Conservation (phyloP, 2,797 vertebrate genomes). For the Agapornis canus region DNA sequence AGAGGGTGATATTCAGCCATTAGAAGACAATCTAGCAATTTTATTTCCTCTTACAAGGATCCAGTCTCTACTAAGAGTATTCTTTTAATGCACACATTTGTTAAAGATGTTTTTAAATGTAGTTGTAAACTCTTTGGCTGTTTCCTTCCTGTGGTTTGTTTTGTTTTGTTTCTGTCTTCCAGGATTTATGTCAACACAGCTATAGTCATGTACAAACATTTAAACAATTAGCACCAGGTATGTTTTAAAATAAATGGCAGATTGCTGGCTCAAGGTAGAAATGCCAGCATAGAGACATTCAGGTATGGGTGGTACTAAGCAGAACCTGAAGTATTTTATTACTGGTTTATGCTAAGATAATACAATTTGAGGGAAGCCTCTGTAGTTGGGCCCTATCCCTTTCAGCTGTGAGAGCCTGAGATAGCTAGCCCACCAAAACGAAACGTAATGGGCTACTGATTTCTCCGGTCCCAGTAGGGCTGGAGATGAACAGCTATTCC, state of each 20-base stretch:
- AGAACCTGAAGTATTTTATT: not conserved
- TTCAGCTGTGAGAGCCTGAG: not conserved
- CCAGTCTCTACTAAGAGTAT: not conserved
- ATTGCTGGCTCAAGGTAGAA: not conserved
- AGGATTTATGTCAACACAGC: not conserved
- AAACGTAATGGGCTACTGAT: not conserved
- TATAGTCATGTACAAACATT: not conserved
- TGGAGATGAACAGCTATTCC: not conserved
- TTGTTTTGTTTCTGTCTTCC: not conserved
- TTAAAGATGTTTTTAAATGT: not conserved
- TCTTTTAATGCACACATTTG: not conserved
- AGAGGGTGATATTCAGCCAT: not conserved
- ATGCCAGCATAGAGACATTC: rapidly evolving
- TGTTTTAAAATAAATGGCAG: not conserved
- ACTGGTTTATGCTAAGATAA: not conserved
- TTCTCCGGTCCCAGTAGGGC: not conserved
- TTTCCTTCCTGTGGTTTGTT: not conserved
- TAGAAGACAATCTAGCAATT: not conserved
- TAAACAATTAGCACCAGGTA: not conserved
- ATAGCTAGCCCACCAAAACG: not conserved
- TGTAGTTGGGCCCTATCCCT: not conserved
- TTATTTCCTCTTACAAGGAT: not conserved
- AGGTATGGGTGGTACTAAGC: not conserved
- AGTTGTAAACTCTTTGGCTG: not conserved
- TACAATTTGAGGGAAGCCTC: not conserved